Evolutionary conservation across 2,888 invertebrate genomes (phyloP).

Genomic region (Salticus scenicus): DNA sequence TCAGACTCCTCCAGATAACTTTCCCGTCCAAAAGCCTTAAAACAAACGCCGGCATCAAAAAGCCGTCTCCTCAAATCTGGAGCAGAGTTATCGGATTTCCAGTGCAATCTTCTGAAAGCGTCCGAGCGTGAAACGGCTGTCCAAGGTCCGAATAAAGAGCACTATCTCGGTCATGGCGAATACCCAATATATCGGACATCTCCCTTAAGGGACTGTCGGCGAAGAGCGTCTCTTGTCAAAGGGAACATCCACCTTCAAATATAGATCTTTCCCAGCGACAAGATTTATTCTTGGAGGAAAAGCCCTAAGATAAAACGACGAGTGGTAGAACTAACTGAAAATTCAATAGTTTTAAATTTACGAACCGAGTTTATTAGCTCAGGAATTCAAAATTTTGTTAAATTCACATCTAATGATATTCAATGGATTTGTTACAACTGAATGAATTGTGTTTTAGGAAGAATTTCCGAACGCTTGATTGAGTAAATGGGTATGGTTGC

Average conservation of each 20-base stretch:
- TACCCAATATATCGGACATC: constrained; percentile 15
- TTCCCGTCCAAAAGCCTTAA: neutral
- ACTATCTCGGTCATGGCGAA: constrained; percentile 7
- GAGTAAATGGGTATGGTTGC: too few species aligned
- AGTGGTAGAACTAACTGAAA: neutral
- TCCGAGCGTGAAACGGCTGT: constrained; percentile 12
- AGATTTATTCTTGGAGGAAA: constrained; percentile 6
- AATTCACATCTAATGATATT: too few species aligned
- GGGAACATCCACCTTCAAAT: constrained; percentile 9
- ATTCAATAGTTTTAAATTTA: constrained; percentile 7
- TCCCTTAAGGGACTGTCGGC: constrained; percentile 8
- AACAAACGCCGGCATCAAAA: neutral
- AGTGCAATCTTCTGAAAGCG: neutral
- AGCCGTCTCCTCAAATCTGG: neutral
- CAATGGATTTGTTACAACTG: too few species aligned
- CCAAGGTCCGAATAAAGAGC: neutral
- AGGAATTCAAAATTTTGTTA: neutral
- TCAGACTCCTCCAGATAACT: too few species aligned
- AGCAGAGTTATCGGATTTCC: constrained; percentile 12
- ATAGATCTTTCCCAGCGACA: neutral
- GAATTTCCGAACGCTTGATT: too few species aligned
- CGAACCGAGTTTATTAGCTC: neutral
- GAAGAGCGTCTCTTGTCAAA: constrained; percentile 3
- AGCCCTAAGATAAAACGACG: neutral
- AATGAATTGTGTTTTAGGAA: too few species aligned